These are phyloP conservation scores for Charaxes varanes DNA, from an alignment of 1,140 invertebrate species.

Conservation along the genomic window DNA sequence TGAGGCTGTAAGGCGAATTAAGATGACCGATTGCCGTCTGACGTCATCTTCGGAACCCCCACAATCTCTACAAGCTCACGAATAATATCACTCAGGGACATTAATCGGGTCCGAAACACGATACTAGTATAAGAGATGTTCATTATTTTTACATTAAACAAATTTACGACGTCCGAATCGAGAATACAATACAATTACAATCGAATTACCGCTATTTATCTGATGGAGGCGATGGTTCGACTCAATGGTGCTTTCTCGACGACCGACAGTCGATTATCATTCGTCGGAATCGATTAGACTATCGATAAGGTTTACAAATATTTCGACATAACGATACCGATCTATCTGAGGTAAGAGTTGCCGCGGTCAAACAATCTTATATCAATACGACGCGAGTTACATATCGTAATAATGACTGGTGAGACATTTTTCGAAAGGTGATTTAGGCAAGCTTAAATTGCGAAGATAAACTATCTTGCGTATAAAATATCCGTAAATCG, in stretches of 20 bases:
- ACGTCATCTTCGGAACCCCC: too few relatives aligned
- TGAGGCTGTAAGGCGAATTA: too few relatives aligned
- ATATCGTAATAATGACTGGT: too few relatives aligned
- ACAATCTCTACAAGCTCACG: too few relatives aligned
- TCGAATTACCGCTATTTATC: slow-evolving; percentile 34
- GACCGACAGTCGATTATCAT: slow-evolving; percentile 38
- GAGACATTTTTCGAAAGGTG: too few relatives aligned
- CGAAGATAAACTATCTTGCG: too few relatives aligned
- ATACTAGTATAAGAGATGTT: too few relatives aligned
- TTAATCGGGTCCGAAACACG: too few relatives aligned
- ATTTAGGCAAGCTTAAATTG: too few relatives aligned
- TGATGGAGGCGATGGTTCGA: slow-evolving; percentile 31
- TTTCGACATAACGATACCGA: slow-evolving; percentile 63
- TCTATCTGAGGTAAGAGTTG: slow-evolving; percentile 28
- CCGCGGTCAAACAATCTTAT: slow-evolving; percentile 33
- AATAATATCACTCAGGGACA: too few relatives aligned
- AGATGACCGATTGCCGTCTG: too few relatives aligned
- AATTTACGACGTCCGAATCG: slow-evolving; percentile 23
- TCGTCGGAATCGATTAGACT: slow-evolving; percentile 36
- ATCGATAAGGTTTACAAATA: slow-evolving; percentile 66
- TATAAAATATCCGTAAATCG: too few relatives aligned
- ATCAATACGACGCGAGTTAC: slow-evolving; percentile 21
- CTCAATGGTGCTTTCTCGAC: slow-evolving; percentile 30
- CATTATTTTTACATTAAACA: slow-evolving; percentile 12
- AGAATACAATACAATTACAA: slow-evolving; percentile 40